Conservation (phyloP, 2,888 invertebrate species). For the Penaeus monodon region DNA sequence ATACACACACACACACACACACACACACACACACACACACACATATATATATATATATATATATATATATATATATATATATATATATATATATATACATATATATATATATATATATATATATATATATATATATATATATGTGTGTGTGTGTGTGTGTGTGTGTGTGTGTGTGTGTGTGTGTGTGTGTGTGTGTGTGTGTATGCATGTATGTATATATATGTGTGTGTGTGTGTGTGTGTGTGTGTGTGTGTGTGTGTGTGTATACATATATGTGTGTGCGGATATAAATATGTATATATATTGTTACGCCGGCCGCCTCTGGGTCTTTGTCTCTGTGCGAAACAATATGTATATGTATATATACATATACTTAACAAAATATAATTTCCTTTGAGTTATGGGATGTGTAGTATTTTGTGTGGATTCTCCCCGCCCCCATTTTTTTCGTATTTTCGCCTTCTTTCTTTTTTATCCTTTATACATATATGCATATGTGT, state of each 20-base stretch:
- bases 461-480: too few relatives aligned
- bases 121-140: neutral
- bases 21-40: neutral
- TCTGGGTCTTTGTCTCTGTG: too few relatives aligned
- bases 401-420: too few relatives aligned
- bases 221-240: neutral
- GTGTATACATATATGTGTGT: neutral
- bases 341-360: too few relatives aligned
- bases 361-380: too few relatives aligned
- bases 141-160: neutral
- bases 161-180: neutral
- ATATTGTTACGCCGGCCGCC: too few relatives aligned
- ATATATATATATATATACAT: neutral
- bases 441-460: too few relatives aligned
- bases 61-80: neutral
- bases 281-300: too few relatives aligned
- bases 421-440: too few relatives aligned
- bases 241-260: neutral
- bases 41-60: neutral
- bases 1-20: neutral
- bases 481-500: too few relatives aligned
- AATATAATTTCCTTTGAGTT: too few relatives aligned
- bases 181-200: neutral
- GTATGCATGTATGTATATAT: neutral
- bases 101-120: neutral